phyloP scores from a whole-genome alignment of 2,888 invertebrate genomes.

The Syritta pipiens region DNA sequence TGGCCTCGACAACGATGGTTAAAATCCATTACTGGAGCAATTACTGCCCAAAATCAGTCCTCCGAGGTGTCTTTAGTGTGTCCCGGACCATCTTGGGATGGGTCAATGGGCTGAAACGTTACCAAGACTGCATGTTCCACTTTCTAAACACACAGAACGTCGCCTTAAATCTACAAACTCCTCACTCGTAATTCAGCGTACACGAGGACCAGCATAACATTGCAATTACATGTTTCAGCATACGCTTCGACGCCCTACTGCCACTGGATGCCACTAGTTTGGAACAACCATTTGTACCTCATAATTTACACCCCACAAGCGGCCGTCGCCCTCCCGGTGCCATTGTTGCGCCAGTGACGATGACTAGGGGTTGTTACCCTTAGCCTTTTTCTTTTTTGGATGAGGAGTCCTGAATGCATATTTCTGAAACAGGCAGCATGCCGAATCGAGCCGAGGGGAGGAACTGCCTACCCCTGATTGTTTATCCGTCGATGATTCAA shows the following conservation, averaged over 20 bases:
- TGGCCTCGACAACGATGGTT: conserved; percentile 26
- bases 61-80: conserved; percentile 18
- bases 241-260: conserved; percentile 6
- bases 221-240: conserved; percentile 22
- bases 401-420: conserved; percentile 13
- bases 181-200: no score
- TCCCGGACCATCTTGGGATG: conserved; percentile 3
- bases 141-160: conserved; percentile 24
- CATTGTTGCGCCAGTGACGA: conserved; percentile 13
- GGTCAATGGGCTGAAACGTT: conserved; percentile 4
- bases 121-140: background rate
- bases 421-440: conserved; percentile 42
- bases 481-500: conserved; percentile 58
- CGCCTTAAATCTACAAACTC: conserved; percentile 23
- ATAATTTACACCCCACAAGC: conserved; percentile 48
- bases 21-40: conserved; percentile 38
- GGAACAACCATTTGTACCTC: conserved; percentile 35
- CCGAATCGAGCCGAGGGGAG: conserved; percentile 28
- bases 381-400: background rate
- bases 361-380: no score
- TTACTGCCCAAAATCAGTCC: conserved; percentile 39
- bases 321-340: conserved; percentile 7
- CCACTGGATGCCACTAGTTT: no score
- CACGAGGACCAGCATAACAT: conserved; percentile 39
- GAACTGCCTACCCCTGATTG: conserved; percentile 42